Conservation (phyloP, 2,888 invertebrate species). For the Pammene aurita region DNA sequence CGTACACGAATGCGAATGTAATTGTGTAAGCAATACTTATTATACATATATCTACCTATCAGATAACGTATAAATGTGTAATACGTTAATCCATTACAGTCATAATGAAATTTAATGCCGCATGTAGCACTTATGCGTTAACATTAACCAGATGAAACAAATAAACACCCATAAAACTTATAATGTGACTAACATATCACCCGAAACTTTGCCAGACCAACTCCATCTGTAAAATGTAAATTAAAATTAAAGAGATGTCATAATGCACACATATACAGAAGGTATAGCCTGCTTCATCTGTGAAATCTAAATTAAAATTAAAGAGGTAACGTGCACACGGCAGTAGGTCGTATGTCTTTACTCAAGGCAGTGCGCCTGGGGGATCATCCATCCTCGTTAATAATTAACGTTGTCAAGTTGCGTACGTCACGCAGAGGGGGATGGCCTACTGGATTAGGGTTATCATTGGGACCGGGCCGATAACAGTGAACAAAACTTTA, state of each 20-base stretch:
- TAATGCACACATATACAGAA: slow-evolving; percentile 34
- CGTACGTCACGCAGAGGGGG: slow-evolving; percentile 42
- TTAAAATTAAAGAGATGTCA: slow-evolving; percentile 40
- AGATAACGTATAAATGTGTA: too few relatives aligned
- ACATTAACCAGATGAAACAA: slow-evolving; percentile 32
- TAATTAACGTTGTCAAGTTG: slow-evolving; percentile 58
- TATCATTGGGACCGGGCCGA: slow-evolving; percentile 33
- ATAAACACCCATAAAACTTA: slow-evolving; percentile 31
- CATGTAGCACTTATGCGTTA: slow-evolving; percentile 1
- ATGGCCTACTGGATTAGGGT: slow-evolving; percentile 40
- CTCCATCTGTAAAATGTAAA: slow-evolving; percentile 39
- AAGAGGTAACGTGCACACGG: slow-evolving; percentile 30
- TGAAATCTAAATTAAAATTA: slow-evolving; percentile 40
- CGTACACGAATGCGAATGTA: too few relatives aligned
- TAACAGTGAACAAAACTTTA: slow-evolving; percentile 25
- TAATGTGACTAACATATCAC: slow-evolving; percentile 26
- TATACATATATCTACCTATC: too few relatives aligned
- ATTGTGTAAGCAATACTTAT: too few relatives aligned
- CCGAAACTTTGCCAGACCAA: slow-evolving; percentile 31
- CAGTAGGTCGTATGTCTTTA: slow-evolving; percentile 36
- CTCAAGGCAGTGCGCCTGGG: slow-evolving; percentile 49
- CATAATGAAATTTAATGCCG: slow-evolving; percentile 23
- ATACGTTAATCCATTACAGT: slow-evolving; percentile 8
- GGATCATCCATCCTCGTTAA: slow-evolving; percentile 73
- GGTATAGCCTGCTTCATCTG: slow-evolving; percentile 19